Evolutionary conservation across 2,888 invertebrate genomes (phyloP), one percentile per base, ranked within the genome.

Genomic region (Acronicta alni): DNA sequence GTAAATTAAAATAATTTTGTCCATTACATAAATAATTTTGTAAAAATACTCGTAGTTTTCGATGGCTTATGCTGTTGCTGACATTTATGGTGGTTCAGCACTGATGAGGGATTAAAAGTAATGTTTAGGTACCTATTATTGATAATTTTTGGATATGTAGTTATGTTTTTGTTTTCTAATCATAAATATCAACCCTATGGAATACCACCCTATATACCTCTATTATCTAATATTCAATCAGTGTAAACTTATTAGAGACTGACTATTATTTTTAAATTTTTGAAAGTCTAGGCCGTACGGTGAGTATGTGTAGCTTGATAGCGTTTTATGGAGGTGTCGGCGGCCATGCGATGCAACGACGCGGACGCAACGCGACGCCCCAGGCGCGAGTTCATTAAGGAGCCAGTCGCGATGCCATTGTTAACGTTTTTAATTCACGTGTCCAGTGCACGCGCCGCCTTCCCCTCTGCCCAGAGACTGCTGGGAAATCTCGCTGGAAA

Each of bases 351-450:
- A 46, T 44, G 47, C 45, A 18, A 47, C 18, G 43, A 57, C 67
- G 65, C 14, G n/a, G 69, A 58, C 68, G 65, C 32, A 32, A 35
- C 35, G 63, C 43, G 54, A 46, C 63, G 70, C 81, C 82, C 75
- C 72, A 70, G 82, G 82, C 82, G 80, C 78, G 79, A 79, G 87
- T 91, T 93, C 93, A 92, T 92, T 92, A 93, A 89, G 89, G 83
- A 89, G 85, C 87, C 82, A 81, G 85, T 84, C 88, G 90, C 86
- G 85, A 82, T 84, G 88, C 82, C 89, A 90, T 92, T 93, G 93
- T 93, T 90, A 92, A 89, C 90, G 89, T 89, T 93, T 93, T 93
- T 93, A 93, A 93, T 93, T 93, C 92, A 93, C 89, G 92, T 93
- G 93, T 93, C 93, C 89, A 84, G 82, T 85, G 90, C 93, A 93